These are phyloP conservation scores for Apodemia zela DNA, from an alignment of 2,888 invertebrate genomes.

Conservation along the genomic window DNA sequence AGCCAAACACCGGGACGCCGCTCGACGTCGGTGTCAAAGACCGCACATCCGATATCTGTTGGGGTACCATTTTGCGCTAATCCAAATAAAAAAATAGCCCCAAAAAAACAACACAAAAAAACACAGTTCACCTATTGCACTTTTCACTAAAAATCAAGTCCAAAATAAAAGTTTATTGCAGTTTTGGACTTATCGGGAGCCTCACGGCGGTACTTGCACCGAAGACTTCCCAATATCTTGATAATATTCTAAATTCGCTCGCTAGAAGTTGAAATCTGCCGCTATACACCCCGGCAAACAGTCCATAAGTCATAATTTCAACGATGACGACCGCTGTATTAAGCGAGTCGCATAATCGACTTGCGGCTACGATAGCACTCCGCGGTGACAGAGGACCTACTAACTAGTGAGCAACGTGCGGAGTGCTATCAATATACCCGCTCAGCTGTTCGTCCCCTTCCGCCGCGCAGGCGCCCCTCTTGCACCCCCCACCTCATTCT, in stretches of 20 bases:
- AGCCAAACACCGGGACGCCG: conserved; percentile 90
- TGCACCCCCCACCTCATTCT: conserved; percentile 44
- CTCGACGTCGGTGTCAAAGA: conserved; percentile 82
- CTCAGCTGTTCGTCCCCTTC: conserved; percentile 80
- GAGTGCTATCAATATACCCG: conserved; percentile 80
- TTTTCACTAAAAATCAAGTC: conserved; percentile 54
- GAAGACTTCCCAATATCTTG: conserved; percentile 73
- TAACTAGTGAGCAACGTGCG: conserved; percentile 77
- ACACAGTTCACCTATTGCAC: conserved; percentile 76
- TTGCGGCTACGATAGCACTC: conserved; percentile 71
- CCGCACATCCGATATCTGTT: conserved; percentile 82
- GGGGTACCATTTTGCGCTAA: conserved; percentile 85
- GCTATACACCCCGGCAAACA: conserved; percentile 67
- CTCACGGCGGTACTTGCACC: conserved; percentile 65
- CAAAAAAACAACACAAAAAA: conserved; percentile 50
- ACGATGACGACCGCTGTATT: conserved; percentile 69
- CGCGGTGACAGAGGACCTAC: conserved; percentile 77
- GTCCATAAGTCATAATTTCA: conserved; percentile 80
- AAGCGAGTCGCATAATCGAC: conserved; percentile 71
- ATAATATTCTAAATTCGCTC: conserved; percentile 74
- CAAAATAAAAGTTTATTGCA: conserved; percentile 54
- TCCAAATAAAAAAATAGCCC: conserved; percentile 52
- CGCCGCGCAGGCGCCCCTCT: conserved; percentile 57
- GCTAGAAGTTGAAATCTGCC: conserved; percentile 69
- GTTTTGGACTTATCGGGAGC: conserved; percentile 65